A percentile compares a stretch with the other conserved stretches of the same genome.
phyloP scores from a whole-genome alignment of 2,888 invertebrate genomes.

The Clitarchus hookeri region DNA sequence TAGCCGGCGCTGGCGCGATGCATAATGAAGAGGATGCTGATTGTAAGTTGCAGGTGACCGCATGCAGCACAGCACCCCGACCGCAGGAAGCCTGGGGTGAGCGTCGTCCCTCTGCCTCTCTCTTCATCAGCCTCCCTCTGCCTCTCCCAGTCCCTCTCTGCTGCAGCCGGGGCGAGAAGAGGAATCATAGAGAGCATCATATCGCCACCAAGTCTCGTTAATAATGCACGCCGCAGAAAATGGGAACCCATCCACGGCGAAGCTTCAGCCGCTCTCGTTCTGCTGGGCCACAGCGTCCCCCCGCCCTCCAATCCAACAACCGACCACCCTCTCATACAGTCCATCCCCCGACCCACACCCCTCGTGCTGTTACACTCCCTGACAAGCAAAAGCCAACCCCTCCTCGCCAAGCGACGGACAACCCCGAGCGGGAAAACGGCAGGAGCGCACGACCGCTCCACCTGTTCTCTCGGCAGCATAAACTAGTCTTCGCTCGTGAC shows the following conservation, averaged over 20 bases:
- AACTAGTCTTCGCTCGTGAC: too few species aligned
- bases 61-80: background rate
- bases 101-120: background rate
- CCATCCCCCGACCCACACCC: background rate
- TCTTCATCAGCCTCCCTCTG: background rate
- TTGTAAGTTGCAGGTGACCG: slow-evolving; percentile 8
- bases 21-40: slow-evolving; percentile 4
- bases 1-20: background rate
- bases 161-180: slow-evolving; percentile 24
- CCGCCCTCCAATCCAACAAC: background rate
- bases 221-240: slow-evolving; percentile 38
- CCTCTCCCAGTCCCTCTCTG: background rate
- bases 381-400: background rate
- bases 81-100: background rate
- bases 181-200: slow-evolving; percentile 35
- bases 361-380: background rate
- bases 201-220: slow-evolving; percentile 35
- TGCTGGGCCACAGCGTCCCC: background rate
- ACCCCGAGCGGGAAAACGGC: too few species aligned
- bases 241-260: slow-evolving; percentile 24
- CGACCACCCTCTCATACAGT: background rate
- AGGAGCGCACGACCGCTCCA: too few species aligned
- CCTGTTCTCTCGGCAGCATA: too few species aligned
- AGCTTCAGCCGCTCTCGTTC: slow-evolving; percentile 10
- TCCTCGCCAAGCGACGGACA: too few species aligned